Percentiles rank a stretch among this genome's conserved stretches.
Evolutionary conservation across 1,140 invertebrate species (phyloP).

Genomic region (Camponotus vicinus): DNA sequence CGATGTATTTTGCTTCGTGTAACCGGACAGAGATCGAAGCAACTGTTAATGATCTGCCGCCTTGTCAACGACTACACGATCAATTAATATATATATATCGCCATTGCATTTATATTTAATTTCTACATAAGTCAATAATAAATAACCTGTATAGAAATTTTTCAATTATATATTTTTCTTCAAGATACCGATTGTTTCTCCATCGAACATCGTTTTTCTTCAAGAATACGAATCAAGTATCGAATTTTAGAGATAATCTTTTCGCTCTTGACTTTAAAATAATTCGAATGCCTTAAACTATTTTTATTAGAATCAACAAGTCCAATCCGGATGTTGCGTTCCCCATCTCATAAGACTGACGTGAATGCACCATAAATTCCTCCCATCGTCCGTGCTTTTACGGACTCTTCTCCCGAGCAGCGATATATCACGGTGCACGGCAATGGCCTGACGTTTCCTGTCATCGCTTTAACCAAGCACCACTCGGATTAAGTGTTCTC

Average conservation of each 20-base stretch:
- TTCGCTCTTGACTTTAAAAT: not conserved
- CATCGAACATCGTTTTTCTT: not conserved
- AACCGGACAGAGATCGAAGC: constrained; percentile 50
- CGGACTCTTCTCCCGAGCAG: constrained; percentile 76
- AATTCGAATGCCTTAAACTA: constrained; percentile 4
- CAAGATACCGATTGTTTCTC: not conserved
- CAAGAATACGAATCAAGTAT: not conserved
- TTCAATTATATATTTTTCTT: not conserved
- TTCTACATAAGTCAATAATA: not conserved
- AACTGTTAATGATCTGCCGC: constrained; percentile 13
- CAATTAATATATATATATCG: constrained; percentile 58
- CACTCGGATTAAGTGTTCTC: constrained; percentile 84
- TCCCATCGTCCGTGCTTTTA: constrained; percentile 68
- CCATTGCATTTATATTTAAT: not conserved
- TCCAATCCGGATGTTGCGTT: constrained; percentile 64
- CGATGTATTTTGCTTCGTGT: constrained; percentile 63
- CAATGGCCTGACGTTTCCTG: constrained; percentile 82
- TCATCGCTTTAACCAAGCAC: constrained; percentile 84
- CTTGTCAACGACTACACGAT: constrained; percentile 42
- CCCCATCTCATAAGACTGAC: constrained; percentile 46
- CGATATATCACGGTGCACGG: constrained; percentile 83
- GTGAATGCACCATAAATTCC: constrained; percentile 59
- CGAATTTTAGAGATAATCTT: constrained; percentile 3
- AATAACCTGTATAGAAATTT: not conserved
- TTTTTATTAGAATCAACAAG: constrained; percentile 83